Evolutionary conservation across 1,140 invertebrate species (phyloP).

Genomic region (Papilio glaucus): DNA sequence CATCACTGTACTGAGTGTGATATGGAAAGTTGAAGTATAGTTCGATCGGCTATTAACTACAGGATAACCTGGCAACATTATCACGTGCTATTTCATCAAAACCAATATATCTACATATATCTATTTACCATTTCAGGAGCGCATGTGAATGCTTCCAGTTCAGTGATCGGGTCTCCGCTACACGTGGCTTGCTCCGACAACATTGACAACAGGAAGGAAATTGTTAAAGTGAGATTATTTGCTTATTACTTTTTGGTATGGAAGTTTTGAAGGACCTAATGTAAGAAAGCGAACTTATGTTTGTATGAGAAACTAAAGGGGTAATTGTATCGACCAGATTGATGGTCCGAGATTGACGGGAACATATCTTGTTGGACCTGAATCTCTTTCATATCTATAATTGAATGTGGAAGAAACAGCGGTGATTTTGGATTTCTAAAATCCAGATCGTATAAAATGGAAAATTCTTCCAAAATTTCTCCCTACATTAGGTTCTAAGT

Average conservation of each 20-base stretch:
- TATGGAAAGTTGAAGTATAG: too few relatives aligned
- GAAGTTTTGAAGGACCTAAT: too few relatives aligned
- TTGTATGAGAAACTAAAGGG: too few relatives aligned
- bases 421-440: neutral
- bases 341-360: too few relatives aligned
- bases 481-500: too few relatives aligned
- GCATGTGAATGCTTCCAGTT: slow-evolving; percentile 91
- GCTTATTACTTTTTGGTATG: neutral
- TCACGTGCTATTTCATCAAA: neutral
- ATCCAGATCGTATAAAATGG: neutral
- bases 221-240: slow-evolving; percentile 78
- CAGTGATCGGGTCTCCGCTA: slow-evolving; percentile 92
- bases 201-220: slow-evolving; percentile 88
- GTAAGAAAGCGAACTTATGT: slow-evolving; percentile 52
- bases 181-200: slow-evolving; percentile 94
- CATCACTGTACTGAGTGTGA: too few relatives aligned
- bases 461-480: neutral
- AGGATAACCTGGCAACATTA: neutral
- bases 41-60: too few relatives aligned
- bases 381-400: too few relatives aligned
- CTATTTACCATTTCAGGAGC: slow-evolving; percentile 84
- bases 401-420: too few relatives aligned
- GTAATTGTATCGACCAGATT: too few relatives aligned
- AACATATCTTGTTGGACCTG: too few relatives aligned
- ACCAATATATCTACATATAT: neutral